Evolutionary conservation across 92 coral and sea anemone genomes (phyloP).

Genomic region (Galaxea fascicularis): DNA sequence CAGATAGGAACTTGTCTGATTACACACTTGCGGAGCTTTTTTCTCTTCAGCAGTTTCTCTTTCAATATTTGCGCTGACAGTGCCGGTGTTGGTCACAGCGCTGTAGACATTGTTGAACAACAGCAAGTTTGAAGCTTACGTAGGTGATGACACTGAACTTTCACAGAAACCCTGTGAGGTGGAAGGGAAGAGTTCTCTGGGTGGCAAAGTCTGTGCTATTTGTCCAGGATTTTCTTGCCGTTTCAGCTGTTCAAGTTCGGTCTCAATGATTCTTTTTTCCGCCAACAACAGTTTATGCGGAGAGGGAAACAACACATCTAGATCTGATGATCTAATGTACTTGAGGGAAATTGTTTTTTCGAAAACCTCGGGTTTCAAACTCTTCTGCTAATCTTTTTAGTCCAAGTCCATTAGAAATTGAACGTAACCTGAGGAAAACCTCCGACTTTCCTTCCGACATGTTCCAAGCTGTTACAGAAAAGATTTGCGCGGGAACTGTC

Average conservation of each 20-base stretch:
- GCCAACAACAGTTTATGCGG: slow-evolving; percentile 28
- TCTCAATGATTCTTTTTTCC: slow-evolving; percentile 28
- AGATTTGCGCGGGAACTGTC: slow-evolving; percentile 1
- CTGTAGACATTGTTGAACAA: too few relatives aligned
- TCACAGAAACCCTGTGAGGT: neutral
- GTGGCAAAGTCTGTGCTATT: neutral
- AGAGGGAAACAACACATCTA: slow-evolving; percentile 39
- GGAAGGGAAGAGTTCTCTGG: slow-evolving; percentile 35
- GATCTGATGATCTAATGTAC: slow-evolving; percentile 26
- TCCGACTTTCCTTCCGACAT: slow-evolving; percentile 9
- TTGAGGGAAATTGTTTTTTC: slow-evolving; percentile 16
- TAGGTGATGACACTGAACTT: slow-evolving; percentile 29
- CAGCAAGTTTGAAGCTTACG: slow-evolving; percentile 5
- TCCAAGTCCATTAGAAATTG: slow-evolving; percentile 33
- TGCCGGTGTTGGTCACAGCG: too few relatives aligned
- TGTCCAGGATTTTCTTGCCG: slow-evolving; percentile 35
- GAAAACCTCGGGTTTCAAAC: slow-evolving; percentile 46
- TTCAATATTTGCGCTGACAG: slow-evolving; percentile 9
- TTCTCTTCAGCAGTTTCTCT: slow-evolving; percentile 11
- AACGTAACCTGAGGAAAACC: slow-evolving; percentile 19
- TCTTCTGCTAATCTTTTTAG: slow-evolving; percentile 22
- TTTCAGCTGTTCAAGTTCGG: slow-evolving; percentile 22
- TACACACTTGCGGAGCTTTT: slow-evolving; percentile 7
- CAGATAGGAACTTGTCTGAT: slow-evolving; percentile 37
- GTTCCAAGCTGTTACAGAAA: neutral